Evolutionary conservation across 2,888 invertebrate genomes (phyloP).

Genomic region (Limenitis camilla): DNA sequence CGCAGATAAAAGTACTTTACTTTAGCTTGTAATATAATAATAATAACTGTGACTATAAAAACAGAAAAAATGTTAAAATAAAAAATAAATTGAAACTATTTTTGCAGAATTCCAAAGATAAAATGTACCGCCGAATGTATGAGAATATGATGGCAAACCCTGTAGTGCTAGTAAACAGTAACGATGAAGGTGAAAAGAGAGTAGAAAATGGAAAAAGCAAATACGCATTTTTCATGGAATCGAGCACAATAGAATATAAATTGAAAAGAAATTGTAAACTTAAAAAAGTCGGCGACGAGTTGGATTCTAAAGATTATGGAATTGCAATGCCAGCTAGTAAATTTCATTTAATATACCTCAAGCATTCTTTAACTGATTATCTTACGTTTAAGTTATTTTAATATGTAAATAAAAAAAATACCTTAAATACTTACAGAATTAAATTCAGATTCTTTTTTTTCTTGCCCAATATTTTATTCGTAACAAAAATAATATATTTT

Average conservation of each 20-base stretch:
- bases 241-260: conserved; percentile 92
- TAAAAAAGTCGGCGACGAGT: conserved; percentile 83
- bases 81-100: not conserved
- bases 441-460: too few relatives aligned
- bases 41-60: too few relatives aligned
- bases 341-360: conserved; percentile 32
- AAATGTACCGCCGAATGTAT: conserved; percentile 91
- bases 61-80: too few relatives aligned
- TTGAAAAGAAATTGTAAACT: conserved; percentile 87
- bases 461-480: too few relatives aligned
- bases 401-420: too few relatives aligned
- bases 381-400: too few relatives aligned
- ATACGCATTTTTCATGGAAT: conserved; percentile 98
- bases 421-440: too few relatives aligned
- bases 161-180: conserved; percentile 83
- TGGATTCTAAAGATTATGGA: conserved; percentile 90
- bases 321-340: conserved; percentile 89
- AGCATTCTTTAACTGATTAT: too few relatives aligned
- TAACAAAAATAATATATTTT: too few relatives aligned
- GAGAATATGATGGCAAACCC: conserved; percentile 88
- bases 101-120: conserved; percentile 81
- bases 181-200: conserved; percentile 88
- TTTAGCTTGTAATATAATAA: too few relatives aligned
- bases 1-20: too few relatives aligned
- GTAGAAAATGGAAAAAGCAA: conserved; percentile 72